These are phyloP conservation scores for Ypsolopha scabrella DNA, from an alignment of 2,888 invertebrate genomes.

Conservation along the genomic window DNA sequence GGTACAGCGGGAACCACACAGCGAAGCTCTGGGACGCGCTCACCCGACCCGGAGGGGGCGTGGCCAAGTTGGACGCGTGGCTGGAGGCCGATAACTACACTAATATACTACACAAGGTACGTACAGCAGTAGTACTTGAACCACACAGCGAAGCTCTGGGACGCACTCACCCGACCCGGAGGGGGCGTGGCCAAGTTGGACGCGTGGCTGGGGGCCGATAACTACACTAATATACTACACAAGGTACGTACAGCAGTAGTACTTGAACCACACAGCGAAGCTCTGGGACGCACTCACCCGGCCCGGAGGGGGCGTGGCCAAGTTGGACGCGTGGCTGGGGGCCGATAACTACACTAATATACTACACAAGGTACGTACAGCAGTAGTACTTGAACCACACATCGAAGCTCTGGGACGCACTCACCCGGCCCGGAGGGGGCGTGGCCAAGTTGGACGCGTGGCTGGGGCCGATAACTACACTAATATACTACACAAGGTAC, in stretches of 20 bases:
- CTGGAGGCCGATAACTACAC: constrained; percentile 60
- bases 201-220: constrained; percentile 53
- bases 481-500: too few species aligned
- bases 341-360: constrained; percentile 62
- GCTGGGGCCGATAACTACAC: constrained; percentile 56
- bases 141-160: constrained; percentile 44
- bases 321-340: constrained; percentile 52
- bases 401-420: constrained; percentile 41
- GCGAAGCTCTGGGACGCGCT: constrained; percentile 44
- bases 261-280: constrained; percentile 33
- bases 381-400: constrained; percentile 38
- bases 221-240: constrained; percentile 62
- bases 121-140: constrained; percentile 28
- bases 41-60: constrained; percentile 36
- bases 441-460: constrained; percentile 45
- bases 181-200: constrained; percentile 47
- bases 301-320: constrained; percentile 36
- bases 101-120: constrained; percentile 60
- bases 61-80: constrained; percentile 49
- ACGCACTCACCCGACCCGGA: constrained; percentile 34
- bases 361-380: constrained; percentile 46
- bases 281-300: constrained; percentile 49
- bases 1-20: constrained; percentile 36
- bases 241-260: constrained; percentile 39
- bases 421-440: constrained; percentile 40